These are phyloP conservation scores for Dromococcyx pavoninus DNA, from an alignment of 2,797 vertebrate genomes.

Conservation along the genomic window DNA sequence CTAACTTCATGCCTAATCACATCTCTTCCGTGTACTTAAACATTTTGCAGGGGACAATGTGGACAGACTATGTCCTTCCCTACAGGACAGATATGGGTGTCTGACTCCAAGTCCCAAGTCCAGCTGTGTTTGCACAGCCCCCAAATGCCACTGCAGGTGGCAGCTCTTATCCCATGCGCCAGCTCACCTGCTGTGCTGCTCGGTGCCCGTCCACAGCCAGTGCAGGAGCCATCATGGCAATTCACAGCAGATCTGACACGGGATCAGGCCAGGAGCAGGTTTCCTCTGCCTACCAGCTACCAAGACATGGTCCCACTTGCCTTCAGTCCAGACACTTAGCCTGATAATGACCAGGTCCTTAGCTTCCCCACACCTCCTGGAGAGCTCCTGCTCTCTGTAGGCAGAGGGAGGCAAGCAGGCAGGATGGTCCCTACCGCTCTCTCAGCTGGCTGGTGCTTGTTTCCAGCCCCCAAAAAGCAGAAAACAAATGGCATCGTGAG, in stretches of 20 bases:
- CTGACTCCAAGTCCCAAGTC: background rate
- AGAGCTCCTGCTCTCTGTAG: background rate
- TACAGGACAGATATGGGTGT: background rate
- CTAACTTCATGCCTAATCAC: background rate
- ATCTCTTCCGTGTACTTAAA: background rate
- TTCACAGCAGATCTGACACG: background rate
- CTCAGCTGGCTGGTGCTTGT: background rate
- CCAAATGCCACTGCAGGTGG: fast-evolving
- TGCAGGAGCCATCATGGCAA: fast-evolving
- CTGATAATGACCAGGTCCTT: background rate
- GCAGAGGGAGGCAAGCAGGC: background rate
- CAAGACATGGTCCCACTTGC: fast-evolving
- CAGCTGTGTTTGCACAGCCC: background rate
- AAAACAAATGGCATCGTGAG: background rate
- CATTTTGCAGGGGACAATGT: background rate
- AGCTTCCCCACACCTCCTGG: background rate
- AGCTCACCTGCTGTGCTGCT: background rate
- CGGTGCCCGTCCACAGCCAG: fast-evolving
- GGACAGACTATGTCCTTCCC: background rate
- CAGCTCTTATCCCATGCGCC: background rate
- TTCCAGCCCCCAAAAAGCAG: background rate
- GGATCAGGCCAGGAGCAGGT: background rate
- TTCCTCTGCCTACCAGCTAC: background rate
- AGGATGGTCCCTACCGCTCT: background rate
- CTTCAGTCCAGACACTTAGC: background rate